These are phyloP conservation scores for Artibeus lituratus DNA, from an alignment of 2,797 vertebrate genomes.

Conservation along the genomic window DNA sequence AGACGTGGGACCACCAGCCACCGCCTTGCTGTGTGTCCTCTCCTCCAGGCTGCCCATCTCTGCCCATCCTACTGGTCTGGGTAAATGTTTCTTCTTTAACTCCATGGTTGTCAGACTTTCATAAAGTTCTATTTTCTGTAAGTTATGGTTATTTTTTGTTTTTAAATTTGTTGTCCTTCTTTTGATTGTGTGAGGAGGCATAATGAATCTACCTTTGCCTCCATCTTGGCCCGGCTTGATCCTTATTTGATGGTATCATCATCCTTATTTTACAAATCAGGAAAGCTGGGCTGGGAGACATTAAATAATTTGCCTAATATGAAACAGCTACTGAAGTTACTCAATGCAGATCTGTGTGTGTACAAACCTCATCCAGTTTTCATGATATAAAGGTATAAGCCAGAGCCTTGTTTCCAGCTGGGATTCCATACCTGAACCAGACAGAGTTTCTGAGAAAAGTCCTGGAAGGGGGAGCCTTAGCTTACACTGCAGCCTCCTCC, in stretches of 20 bases:
- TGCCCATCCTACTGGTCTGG: no score
- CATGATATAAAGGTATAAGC: not conserved
- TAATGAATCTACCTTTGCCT: no score
- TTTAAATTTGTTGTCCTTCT: no score
- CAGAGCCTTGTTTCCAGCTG: not conserved
- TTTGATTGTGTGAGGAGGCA: no score
- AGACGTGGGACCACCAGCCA: no score
- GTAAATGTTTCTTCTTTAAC: no score
- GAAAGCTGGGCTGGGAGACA: not conserved
- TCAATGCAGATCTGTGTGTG: not conserved
- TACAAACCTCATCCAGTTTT: not conserved
- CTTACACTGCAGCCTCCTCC: not conserved
- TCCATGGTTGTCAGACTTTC: no score
- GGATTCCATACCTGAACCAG: not conserved
- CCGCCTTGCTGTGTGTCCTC: no score
- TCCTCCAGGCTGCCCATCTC: no score
- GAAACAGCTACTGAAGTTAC: not conserved
- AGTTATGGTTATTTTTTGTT: no score
- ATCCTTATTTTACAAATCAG: slow-evolving; percentile 10
- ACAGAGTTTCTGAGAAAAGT: not conserved
- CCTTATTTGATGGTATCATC: not conserved
- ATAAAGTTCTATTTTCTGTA: no score
- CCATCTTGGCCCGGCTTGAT: no score
- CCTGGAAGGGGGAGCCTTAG: not conserved
- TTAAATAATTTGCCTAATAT: not conserved